Percentiles rank a stretch among this genome's conserved stretches.
Evolutionary conservation across 2,888 invertebrate genomes (phyloP).

Genomic region (Bhutanitis thaidina): DNA sequence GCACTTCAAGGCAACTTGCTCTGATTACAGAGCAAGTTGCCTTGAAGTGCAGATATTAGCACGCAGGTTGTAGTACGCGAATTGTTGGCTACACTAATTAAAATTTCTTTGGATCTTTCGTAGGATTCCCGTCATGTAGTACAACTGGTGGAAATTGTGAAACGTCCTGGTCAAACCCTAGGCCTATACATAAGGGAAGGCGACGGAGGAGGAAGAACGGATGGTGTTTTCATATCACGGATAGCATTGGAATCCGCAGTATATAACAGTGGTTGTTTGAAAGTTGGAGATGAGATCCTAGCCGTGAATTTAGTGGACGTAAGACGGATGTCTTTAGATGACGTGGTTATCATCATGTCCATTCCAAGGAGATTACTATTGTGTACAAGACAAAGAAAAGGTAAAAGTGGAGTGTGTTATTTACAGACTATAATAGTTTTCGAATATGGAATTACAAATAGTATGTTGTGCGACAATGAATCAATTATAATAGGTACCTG

Average conservation of each 20-base stretch:
- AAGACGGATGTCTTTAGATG: slow-evolving; percentile 98
- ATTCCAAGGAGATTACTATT: slow-evolving; percentile 97
- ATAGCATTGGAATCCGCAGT: slow-evolving; percentile 96
- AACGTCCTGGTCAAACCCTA: slow-evolving; percentile 98
- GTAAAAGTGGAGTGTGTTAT: too few relatives aligned
- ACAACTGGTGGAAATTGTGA: slow-evolving; percentile 98
- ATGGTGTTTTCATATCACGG: slow-evolving; percentile 98
- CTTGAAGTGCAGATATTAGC: too few relatives aligned
- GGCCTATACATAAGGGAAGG: slow-evolving; percentile 99
- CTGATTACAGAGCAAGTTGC: too few relatives aligned
- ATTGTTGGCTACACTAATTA: too few relatives aligned
- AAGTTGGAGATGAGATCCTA: slow-evolving; percentile 98
- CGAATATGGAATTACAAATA: too few relatives aligned
- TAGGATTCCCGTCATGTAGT: slow-evolving; percentile 89
- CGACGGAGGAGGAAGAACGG: slow-evolving; percentile 96
- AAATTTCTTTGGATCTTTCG: not conserved
- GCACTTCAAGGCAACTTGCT: too few relatives aligned
- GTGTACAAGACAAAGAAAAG: slow-evolving; percentile 93
- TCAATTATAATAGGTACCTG: too few relatives aligned
- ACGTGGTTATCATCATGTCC: slow-evolving; percentile 99
- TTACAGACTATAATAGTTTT: too few relatives aligned
- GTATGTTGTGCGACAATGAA: too few relatives aligned
- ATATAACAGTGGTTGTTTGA: slow-evolving; percentile 97
- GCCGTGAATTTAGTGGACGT: slow-evolving; percentile 99
- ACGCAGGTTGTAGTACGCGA: too few relatives aligned